A percentile compares a stretch with the other conserved stretches of the same genome.
Conservation (phyloP, 2,888 invertebrate genomes). For the Rotaria magnacalcarata region DNA sequence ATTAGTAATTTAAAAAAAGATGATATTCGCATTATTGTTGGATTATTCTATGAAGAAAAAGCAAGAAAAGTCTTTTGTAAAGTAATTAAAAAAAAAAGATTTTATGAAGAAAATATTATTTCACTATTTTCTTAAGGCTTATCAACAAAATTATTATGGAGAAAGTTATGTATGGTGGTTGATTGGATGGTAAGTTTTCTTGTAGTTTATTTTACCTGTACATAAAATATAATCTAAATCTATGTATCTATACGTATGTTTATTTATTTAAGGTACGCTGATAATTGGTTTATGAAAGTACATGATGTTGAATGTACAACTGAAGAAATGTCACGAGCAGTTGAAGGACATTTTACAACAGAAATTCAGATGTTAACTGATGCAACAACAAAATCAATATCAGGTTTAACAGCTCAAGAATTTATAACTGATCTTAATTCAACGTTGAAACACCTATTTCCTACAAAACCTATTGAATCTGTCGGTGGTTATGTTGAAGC, state of each 20-base stretch:
- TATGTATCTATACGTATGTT: not conserved
- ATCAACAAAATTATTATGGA: conserved; percentile 85
- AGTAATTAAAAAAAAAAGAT: conserved; percentile 61
- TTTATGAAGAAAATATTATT: conserved; percentile 41
- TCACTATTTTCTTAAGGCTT: conserved; percentile 60
- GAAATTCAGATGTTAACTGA: conserved; percentile 70
- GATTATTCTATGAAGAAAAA: conserved; percentile 94
- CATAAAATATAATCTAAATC: not conserved
- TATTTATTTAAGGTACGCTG: conserved; percentile 70
- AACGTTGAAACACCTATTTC: conserved; percentile 1
- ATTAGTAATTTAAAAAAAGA: conserved; percentile 84
- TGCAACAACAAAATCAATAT: conserved; percentile 1
- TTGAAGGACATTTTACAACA: conserved; percentile 94
- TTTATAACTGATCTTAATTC: conserved; percentile 26
- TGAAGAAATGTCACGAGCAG: conserved; percentile 85
- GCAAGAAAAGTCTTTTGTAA: conserved; percentile 92
- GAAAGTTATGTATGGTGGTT: conserved; percentile 97
- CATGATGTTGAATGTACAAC: conserved; percentile 78
- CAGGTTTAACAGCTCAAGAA: conserved; percentile 11
- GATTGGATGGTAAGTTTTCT: conserved; percentile 68
- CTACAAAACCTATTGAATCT: conserved; percentile 30
- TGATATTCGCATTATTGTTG: conserved; percentile 94
- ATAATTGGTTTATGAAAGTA: conserved; percentile 92
- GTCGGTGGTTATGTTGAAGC: conserved; percentile 79
- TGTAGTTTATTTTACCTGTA: too few species aligned